These are phyloP conservation scores for Salticus scenicus DNA, from an alignment of 2,888 invertebrate genomes.

Conservation along the genomic window DNA sequence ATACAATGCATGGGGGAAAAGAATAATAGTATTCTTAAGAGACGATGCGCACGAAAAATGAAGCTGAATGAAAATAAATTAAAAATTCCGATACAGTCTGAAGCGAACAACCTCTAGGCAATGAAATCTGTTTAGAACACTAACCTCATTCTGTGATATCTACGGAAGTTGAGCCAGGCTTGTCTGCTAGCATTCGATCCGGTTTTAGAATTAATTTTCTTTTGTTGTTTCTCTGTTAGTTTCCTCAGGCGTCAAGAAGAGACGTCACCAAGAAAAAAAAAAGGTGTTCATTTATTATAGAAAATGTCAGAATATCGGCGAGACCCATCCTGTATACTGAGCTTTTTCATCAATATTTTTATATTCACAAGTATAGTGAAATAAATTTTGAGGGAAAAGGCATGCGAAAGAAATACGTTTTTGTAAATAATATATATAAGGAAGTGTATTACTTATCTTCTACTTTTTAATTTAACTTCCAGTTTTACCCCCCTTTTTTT, in stretches of 20 bases:
- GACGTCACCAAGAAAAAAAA: neutral
- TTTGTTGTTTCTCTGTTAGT: neutral
- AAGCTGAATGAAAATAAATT: neutral
- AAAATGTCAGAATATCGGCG: neutral
- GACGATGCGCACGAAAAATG: neutral
- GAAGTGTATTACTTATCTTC: no score
- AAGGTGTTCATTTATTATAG: neutral
- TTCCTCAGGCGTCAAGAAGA: neutral
- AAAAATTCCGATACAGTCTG: neutral
- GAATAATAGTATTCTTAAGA: no score
- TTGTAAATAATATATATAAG: no score
- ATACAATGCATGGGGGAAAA: no score
- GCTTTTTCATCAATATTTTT: no score
- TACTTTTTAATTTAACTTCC: no score
- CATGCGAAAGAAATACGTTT: no score
- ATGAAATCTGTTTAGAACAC: conserved; percentile 7
- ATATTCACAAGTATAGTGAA: no score
- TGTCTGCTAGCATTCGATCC: neutral
- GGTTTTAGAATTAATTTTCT: neutral
- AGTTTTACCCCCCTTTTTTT: no score
- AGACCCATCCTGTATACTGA: neutral
- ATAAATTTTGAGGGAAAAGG: no score
- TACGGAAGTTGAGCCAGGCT: neutral
- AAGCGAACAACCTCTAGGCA: neutral
- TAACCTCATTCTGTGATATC: conserved; percentile 11